Percentiles rank a stretch among this genome's conserved stretches.
Evolutionary conservation across 2,888 invertebrate species (phyloP).

Genomic region (Temnothorax ravouxi): DNA sequence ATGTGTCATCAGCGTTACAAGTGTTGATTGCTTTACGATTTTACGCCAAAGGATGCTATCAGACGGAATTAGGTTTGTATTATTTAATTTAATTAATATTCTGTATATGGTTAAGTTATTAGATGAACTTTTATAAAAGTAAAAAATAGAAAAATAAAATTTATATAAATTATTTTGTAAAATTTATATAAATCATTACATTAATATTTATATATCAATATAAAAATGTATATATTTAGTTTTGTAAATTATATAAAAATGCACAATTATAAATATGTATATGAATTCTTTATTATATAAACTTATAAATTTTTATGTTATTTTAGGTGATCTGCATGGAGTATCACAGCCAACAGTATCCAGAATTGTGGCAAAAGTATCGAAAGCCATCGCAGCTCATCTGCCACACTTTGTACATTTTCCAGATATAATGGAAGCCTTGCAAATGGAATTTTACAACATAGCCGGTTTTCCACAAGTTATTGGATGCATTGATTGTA

Average conservation of each 20-base stretch:
- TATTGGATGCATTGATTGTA: slow-evolving; percentile 7
- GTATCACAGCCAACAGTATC: background rate
- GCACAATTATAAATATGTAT: no score
- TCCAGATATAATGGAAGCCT: background rate
- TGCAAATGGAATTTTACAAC: background rate
- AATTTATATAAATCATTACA: no score
- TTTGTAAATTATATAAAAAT: no score
- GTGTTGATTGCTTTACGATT: background rate
- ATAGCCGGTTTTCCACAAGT: slow-evolving; percentile 1
- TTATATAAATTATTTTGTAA: no score
- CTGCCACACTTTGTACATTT: background rate
- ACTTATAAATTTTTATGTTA: background rate
- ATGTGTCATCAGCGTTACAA: background rate
- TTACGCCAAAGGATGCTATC: slow-evolving; percentile 2
- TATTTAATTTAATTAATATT: background rate
- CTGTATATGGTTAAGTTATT: background rate
- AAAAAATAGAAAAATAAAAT: no score
- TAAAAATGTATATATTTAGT: no score
- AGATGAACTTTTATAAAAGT: no score
- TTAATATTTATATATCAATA: no score
- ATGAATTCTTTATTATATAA: no score
- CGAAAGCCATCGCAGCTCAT: no score
- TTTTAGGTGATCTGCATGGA: background rate
- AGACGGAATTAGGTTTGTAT: background rate
- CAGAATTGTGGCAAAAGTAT: no score